Percentiles rank a stretch among this genome's conserved stretches.
These are phyloP conservation scores for Lerema accius DNA, from an alignment of 1,140 invertebrate species.

Conservation along the genomic window DNA sequence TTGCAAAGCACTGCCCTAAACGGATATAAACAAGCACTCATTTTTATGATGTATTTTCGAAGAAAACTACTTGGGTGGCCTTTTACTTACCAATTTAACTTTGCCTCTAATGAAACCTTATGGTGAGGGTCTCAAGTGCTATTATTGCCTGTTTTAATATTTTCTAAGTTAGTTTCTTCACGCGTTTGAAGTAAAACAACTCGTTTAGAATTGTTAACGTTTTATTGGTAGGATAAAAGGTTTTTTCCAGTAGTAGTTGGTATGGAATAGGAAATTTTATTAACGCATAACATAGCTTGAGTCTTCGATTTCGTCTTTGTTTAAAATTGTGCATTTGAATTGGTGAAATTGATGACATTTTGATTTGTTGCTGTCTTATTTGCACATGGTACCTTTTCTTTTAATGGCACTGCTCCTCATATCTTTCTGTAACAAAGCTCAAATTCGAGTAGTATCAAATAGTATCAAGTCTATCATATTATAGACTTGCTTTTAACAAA, in stretches of 20 bases:
- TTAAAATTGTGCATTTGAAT: too few relatives aligned
- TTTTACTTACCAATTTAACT: conserved; percentile 22
- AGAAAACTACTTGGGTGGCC: conserved; percentile 65
- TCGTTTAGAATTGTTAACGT: conserved; percentile 56
- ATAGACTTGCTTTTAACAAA: too few relatives aligned
- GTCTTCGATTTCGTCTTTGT: not conserved
- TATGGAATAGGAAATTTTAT: conserved; percentile 47
- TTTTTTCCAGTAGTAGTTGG: conserved; percentile 50
- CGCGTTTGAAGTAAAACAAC: conserved; percentile 42
- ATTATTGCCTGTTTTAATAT: conserved; percentile 24
- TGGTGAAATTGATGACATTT: too few relatives aligned
- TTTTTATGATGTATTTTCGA: conserved; percentile 64
- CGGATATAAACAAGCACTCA: conserved; percentile 48
- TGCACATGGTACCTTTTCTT: too few relatives aligned
- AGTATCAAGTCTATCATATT: too few relatives aligned
- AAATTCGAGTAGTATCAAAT: too few relatives aligned
- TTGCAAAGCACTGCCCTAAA: conserved; percentile 34
- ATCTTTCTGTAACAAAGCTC: too few relatives aligned
- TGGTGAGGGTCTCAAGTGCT: conserved; percentile 13
- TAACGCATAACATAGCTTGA: conserved; percentile 34
- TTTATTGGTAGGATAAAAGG: conserved; percentile 66
- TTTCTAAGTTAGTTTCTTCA: conserved; percentile 32
- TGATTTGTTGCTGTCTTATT: too few relatives aligned
- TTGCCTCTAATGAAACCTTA: conserved; percentile 28
- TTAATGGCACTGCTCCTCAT: too few relatives aligned